Percentiles rank a stretch among this genome's conserved stretches.
phyloP scores from a whole-genome alignment of 2,113 vertebrate species.

The Thunnus thynnus region DNA sequence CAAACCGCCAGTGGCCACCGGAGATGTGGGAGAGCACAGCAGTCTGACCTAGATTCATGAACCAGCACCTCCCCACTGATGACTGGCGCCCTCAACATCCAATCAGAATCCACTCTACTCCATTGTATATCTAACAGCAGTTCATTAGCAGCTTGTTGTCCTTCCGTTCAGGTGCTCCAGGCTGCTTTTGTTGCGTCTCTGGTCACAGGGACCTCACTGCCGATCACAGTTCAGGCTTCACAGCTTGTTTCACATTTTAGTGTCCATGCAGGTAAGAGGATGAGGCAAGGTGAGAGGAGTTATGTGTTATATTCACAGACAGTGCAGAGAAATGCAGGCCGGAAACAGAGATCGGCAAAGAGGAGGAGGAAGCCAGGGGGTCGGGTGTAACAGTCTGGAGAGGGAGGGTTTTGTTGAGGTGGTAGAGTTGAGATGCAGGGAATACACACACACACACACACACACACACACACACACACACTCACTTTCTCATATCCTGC shows the following conservation, averaged over 20 bases:
- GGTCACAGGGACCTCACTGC: conserved; percentile 23
- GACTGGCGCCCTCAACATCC: conserved; percentile 57
- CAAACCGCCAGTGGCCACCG: conserved; percentile 67
- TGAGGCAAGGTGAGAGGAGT: conserved; percentile 51
- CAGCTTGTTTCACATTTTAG: conserved; percentile 60
- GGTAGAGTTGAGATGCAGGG: conserved; percentile 37
- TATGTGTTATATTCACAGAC: conserved; percentile 56
- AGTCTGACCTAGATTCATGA: conserved; percentile 76
- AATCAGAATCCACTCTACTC: conserved; percentile 49
- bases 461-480: conserved; percentile 1
- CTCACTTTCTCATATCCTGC: conserved; percentile 32
- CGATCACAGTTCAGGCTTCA: conserved; percentile 32
- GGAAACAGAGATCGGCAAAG: conserved; percentile 30
- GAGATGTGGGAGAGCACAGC: conserved; percentile 64
- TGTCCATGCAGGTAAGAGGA: conserved; percentile 75
- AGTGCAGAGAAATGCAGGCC: conserved; percentile 22
- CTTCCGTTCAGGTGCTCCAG: conserved; percentile 42
- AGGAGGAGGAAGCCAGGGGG: not conserved
- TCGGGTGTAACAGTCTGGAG: conserved; percentile 42
- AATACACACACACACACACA: not conserved
- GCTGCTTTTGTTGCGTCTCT: conserved; percentile 24
- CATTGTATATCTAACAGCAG: conserved; percentile 18
- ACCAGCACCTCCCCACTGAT: conserved; percentile 16
- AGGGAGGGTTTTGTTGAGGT: conserved; percentile 40
- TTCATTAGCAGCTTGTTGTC: conserved; percentile 46